Evolutionary conservation across 2,888 invertebrate species (phyloP).

Genomic region (Andrena praecox): DNA sequence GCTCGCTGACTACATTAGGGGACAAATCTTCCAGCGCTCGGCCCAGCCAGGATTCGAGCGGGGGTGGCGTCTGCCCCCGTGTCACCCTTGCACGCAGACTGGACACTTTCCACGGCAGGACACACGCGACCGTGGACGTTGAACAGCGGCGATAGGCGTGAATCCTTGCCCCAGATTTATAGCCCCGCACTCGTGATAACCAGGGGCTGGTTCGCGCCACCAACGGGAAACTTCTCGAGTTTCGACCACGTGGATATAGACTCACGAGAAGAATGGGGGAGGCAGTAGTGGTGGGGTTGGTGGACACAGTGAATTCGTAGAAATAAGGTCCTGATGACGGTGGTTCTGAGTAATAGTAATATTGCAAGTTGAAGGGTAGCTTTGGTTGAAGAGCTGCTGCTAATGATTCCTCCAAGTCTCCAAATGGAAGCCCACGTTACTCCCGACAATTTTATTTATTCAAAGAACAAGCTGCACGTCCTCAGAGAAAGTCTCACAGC

Average conservation of each 20-base stretch:
- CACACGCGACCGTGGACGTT: slow-evolving; percentile 28
- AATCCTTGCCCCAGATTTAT: slow-evolving; percentile 59
- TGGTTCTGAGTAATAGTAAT: too few species aligned
- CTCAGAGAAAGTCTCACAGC: background rate
- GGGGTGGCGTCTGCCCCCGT: slow-evolving; percentile 15
- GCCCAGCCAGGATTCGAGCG: slow-evolving; percentile 43
- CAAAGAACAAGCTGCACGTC: background rate
- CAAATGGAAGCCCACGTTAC: too few species aligned
- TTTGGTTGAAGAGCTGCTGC: too few species aligned
- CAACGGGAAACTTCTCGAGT: slow-evolving; percentile 4
- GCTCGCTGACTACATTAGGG: slow-evolving; percentile 84
- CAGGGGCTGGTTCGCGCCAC: background rate
- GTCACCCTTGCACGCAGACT: slow-evolving; percentile 39
- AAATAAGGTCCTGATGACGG: too few species aligned
- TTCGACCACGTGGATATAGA: background rate
- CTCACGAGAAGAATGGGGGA: slow-evolving; percentile 4
- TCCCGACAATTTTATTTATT: background rate
- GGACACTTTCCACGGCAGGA: slow-evolving; percentile 56
- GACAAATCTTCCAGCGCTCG: slow-evolving; percentile 81
- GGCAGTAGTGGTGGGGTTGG: background rate
- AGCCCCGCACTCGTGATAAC: slow-evolving; percentile 27
- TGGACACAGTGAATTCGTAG: background rate
- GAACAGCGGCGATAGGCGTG: slow-evolving; percentile 56
- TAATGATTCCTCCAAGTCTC: too few species aligned
- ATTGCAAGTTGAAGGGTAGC: too few species aligned